Base-by-base conservation (phyloP, 2,888 invertebrate species). In the Mesorhabditis belari region DNA sequence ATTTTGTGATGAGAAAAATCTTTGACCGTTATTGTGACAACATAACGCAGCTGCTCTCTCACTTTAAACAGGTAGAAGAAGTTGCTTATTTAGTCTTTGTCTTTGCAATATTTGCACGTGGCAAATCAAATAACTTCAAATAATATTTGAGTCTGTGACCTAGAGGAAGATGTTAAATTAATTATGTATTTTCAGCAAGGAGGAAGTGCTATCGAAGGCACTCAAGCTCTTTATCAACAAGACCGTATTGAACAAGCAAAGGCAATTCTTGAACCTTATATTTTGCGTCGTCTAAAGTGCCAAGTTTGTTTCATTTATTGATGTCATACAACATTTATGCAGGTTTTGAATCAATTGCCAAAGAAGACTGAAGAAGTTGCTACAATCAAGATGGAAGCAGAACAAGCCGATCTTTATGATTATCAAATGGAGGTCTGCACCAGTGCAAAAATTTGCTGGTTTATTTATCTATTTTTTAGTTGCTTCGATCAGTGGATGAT, bases 261-360 rank as follows among this genome's bases (percentile, higher is more conserved):
- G 81, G 86, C 89, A 56, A 94, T 96, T 71, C 92, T 96, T 90
- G 90, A 90, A 81, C 96, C 96, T 0, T 96, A 96, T 82, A 88
- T 95, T 3, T 85, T 96, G 52, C 85, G 95, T 21, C 85, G 96
- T 61, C 84, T 94, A 54, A 95, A 95, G 82, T 83, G 86, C 50
- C 66, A 73, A 58, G 67, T 67, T 28, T 19, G 24, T 0, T n/a
- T n/a, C 12, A 35, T 35, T 25, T 9, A 28, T 62, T 49, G 25
- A 23, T 21, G 28, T 19, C 12, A 57, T 12, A 29, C 27, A 56
- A 26, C 28, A 3, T 3, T 9, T 57, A 26, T 67, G 3, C 29
- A 76, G 73, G 75, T 75, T 3, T 73, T 85, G 62, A 73, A 75
- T 28, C 90, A 91, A 82, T 83, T 96, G 74, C 95, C 95, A 0